Percentiles rank a stretch among this genome's conserved stretches.
These are phyloP conservation scores for Lepidurus couesii DNA, from an alignment of 1,140 invertebrate genomes.

Conservation along the genomic window DNA sequence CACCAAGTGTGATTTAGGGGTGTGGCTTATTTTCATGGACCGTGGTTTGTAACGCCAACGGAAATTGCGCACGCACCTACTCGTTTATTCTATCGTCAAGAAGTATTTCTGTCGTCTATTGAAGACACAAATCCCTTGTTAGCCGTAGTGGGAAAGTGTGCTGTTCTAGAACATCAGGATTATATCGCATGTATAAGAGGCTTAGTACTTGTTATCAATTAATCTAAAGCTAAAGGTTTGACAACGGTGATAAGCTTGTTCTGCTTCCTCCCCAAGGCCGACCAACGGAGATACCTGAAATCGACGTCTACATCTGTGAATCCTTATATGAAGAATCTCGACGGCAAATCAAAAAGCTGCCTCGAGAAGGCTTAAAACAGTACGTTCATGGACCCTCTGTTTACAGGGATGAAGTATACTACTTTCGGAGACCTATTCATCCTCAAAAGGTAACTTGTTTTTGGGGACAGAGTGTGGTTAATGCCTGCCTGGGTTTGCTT, in stretches of 20 bases:
- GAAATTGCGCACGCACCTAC: slow-evolving; percentile 63
- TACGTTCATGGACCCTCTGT: slow-evolving; percentile 74
- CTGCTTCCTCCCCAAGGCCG: slow-evolving; percentile 57
- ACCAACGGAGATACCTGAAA: slow-evolving; percentile 86
- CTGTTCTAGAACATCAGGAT: slow-evolving; percentile 82
- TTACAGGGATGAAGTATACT: slow-evolving; percentile 87
- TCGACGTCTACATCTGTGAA: slow-evolving; percentile 90
- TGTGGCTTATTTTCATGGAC: slow-evolving; percentile 85
- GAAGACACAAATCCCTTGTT: slow-evolving; percentile 86
- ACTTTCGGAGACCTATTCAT: slow-evolving; percentile 53
- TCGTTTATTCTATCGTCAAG: slow-evolving; percentile 87
- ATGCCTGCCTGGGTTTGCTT: slow-evolving; percentile 31
- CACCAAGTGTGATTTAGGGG: slow-evolving; percentile 52
- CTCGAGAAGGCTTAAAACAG: slow-evolving; percentile 68
- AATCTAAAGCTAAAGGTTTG: background rate
- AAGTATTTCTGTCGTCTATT: slow-evolving; percentile 84
- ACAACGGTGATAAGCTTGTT: background rate
- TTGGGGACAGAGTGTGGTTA: background rate
- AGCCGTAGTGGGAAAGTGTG: slow-evolving; percentile 84
- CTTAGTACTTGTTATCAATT: slow-evolving; percentile 14
- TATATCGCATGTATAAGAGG: slow-evolving; percentile 77
- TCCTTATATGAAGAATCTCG: slow-evolving; percentile 86
- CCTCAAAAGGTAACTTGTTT: slow-evolving; percentile 29
- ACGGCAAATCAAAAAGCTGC: slow-evolving; percentile 67
- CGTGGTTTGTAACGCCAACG: slow-evolving; percentile 80